Base-by-base conservation (phyloP, 2,113 vertebrate species). In the Caretta caretta region DNA sequence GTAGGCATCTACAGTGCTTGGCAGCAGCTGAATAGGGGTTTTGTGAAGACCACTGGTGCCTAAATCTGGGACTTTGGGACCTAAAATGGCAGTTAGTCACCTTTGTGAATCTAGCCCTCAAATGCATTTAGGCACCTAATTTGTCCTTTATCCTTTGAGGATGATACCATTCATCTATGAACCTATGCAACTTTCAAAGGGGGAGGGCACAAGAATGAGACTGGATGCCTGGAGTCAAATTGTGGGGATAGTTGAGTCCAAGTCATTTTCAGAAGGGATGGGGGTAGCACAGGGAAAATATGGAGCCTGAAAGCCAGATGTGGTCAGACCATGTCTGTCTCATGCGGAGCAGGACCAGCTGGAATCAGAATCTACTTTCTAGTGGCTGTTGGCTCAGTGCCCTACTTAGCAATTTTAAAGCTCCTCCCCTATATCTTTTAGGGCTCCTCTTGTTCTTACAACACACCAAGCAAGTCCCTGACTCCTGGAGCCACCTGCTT, bases 401-500 rank as follows among this genome's bases (percentile, higher is more conserved):
- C 84, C 9, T 5, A 84, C 46, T 72, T 31, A 57, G 10, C 0
- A 80, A 25, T 79, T 75, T 49, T 2, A 10, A 86, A 82, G 6
- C 0, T 0, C 1, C 1, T 54, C 8, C 10, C 69, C 1, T 65
- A 53, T 72, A 24, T 59, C 42, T 92, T 96, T 76, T 78, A 10
- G 49, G 80, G 9, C 80, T 5, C n/a, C 57, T 0, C 12, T 13
- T 89, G 59, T 88, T 49, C 24, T 84, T 69, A 7, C 29, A 90
- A 86, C 0, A 2, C 3, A 25, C 38, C 17, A 79, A 83, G 53
- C 7, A 51, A 4, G 1, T 89, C 16, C 87, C 12, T 48, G 42
- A 48, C 7, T 48, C 10, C 42, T 16, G 22, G 69, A 76, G 1
- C 7, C 6, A 85, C 35, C 35, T 42, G 22, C 48, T 6, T 0